Evolutionary conservation across 2,888 invertebrate species (phyloP).

Genomic region (Phortica magna): DNA sequence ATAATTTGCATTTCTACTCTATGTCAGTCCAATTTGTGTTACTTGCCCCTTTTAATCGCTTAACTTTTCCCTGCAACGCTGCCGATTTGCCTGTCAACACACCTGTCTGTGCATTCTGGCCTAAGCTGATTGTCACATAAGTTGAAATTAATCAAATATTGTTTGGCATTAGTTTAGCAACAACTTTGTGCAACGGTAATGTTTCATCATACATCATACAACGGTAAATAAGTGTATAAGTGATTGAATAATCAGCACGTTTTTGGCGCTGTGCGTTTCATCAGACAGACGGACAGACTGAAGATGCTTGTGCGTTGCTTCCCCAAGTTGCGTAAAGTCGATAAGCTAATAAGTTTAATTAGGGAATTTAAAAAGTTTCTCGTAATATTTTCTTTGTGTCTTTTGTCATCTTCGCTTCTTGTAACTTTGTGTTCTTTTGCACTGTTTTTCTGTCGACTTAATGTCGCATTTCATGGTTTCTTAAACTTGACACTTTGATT

Average conservation of each 20-base stretch:
- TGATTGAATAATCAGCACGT: slow-evolving; percentile 5
- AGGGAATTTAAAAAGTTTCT: slow-evolving; percentile 16
- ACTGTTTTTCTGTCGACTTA: slow-evolving; percentile 52
- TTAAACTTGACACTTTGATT: slow-evolving; percentile 70
- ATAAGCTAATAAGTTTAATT: slow-evolving; percentile 26
- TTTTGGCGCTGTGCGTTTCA: neutral
- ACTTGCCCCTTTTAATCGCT: no score
- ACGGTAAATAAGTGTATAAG: slow-evolving; percentile 4
- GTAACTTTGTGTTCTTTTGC: neutral
- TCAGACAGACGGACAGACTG: neutral
- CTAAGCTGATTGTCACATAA: slow-evolving; percentile 70
- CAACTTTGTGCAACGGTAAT: slow-evolving; percentile 48
- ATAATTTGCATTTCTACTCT: slow-evolving; percentile 32
- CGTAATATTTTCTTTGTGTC: neutral
- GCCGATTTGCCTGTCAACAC: neutral
- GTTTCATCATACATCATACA: slow-evolving; percentile 1
- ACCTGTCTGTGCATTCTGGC: slow-evolving; percentile 17
- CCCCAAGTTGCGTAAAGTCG: neutral
- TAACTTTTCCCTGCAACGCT: no score
- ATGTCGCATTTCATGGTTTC: slow-evolving; percentile 71
- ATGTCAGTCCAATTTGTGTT: neutral
- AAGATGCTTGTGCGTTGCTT: neutral
- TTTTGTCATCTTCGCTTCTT: no score
- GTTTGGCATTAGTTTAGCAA: slow-evolving; percentile 59
- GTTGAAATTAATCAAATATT: slow-evolving; percentile 70